Conservation (phyloP, 2,113 vertebrate genomes). For the Balaenoptera acutorostrata region DNA sequence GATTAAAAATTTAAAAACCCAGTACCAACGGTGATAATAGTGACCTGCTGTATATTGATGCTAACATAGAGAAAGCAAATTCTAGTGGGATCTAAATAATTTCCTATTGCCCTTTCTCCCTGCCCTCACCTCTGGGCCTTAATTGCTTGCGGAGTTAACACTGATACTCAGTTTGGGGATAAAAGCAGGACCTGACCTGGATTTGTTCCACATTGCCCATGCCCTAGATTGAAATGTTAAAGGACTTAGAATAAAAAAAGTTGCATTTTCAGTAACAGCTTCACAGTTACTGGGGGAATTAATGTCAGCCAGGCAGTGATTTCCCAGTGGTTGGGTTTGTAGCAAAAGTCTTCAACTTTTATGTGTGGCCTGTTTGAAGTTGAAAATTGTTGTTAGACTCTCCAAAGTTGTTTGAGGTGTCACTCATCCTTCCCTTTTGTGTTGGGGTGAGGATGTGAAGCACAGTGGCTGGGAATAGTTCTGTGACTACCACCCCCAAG, state of each 20-base stretch:
- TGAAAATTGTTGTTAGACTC: conserved; percentile 88
- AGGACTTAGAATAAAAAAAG: conserved; percentile 71
- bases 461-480: conserved; percentile 75
- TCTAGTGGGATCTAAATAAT: background rate
- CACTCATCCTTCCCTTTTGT: conserved; percentile 83
- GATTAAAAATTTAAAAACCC: background rate
- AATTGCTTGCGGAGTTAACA: conserved; percentile 50
- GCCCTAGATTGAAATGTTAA: conserved; percentile 84
- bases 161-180: conserved; percentile 58
- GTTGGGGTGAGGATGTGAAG: conserved; percentile 77
- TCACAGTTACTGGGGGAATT: conserved; percentile 82
- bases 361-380: conserved; percentile 88
- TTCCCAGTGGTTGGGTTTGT: conserved; percentile 86
- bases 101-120: background rate
- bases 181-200: conserved; percentile 66
- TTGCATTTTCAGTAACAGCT: conserved; percentile 79
- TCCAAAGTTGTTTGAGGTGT: conserved; percentile 88
- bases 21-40: background rate
- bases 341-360: conserved; percentile 89
- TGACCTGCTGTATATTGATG: background rate
- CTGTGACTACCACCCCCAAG: conserved; percentile 79
- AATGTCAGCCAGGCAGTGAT: conserved; percentile 86
- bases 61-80: background rate
- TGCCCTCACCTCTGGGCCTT: conserved; percentile 15
- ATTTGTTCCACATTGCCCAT: conserved; percentile 59